Evolutionary conservation across 2,113 vertebrate species (phyloP).

Genomic region (Atlantisia rogersi): DNA sequence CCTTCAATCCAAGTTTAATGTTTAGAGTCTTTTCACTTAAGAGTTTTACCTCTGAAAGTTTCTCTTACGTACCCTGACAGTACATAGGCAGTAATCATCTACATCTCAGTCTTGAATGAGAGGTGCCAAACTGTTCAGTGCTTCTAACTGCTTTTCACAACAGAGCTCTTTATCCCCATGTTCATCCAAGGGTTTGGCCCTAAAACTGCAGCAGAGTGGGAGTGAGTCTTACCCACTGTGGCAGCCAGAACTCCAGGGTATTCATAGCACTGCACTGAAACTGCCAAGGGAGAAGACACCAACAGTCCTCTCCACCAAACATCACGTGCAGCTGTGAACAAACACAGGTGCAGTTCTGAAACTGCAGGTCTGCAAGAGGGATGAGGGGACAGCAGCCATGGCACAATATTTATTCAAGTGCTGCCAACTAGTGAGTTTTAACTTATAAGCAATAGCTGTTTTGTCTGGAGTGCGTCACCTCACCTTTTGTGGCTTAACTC

Average conservation of each 20-base stretch:
- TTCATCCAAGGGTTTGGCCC: background rate
- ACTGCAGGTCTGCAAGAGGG: background rate
- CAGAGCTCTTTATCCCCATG: background rate
- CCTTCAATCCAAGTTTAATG: background rate
- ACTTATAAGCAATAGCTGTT: background rate
- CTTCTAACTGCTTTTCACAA: background rate
- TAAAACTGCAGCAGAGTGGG: background rate
- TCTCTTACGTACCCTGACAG: background rate
- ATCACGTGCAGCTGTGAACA: rapidly evolving
- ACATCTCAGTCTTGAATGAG: background rate
- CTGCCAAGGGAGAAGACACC: background rate
- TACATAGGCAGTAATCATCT: background rate
- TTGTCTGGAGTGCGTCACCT: background rate
- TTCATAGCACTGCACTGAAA: background rate
- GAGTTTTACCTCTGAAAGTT: background rate
- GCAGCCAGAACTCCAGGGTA: background rate
- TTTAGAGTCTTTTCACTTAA: background rate
- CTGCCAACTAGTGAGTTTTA: background rate
- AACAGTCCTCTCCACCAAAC: background rate
- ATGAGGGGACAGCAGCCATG: background rate
- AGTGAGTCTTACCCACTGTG: rapidly evolving
- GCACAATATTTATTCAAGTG: background rate
- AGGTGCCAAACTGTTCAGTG: background rate
- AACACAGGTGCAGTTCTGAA: background rate
- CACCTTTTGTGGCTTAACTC: background rate